phyloP scores from a whole-genome alignment of 2,797 vertebrate species.

The Lophotriccus pileatus region DNA sequence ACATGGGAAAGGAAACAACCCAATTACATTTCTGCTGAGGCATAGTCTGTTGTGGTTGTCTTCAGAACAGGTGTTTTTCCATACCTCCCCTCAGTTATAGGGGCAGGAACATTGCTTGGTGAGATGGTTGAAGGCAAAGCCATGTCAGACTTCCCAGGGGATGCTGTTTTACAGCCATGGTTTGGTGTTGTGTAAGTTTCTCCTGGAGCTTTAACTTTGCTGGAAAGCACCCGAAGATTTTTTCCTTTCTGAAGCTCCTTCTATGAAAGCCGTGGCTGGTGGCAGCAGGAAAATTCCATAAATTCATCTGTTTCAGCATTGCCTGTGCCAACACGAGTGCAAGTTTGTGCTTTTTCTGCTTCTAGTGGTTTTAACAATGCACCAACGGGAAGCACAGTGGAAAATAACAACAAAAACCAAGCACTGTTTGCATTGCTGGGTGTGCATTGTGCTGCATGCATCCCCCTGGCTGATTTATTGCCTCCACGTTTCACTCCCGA shows the following conservation, averaged over 20 bases:
- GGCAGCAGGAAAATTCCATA: background rate
- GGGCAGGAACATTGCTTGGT: background rate
- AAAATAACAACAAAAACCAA: background rate
- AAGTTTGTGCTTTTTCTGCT: background rate
- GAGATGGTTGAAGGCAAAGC: background rate
- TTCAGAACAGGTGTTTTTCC: background rate
- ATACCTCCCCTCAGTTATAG: background rate
- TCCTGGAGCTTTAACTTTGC: background rate
- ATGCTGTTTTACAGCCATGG: background rate
- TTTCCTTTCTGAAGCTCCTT: background rate
- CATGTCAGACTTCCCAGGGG: background rate
- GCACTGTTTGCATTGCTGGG: background rate
- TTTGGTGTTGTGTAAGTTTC: background rate
- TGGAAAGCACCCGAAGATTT: background rate
- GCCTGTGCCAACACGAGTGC: background rate
- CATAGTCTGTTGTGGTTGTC: background rate
- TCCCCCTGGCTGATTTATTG: background rate
- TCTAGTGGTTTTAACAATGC: background rate
- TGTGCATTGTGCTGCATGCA: background rate
- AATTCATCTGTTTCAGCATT: background rate
- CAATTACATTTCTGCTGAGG: background rate
- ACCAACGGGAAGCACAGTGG: background rate
- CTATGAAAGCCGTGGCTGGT: background rate
- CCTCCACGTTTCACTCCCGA: background rate
- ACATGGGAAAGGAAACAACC: rapidly evolving